Base-by-base conservation (phyloP, 64 coral and sea anemone species). In the Pocillopora damicornis region DNA sequence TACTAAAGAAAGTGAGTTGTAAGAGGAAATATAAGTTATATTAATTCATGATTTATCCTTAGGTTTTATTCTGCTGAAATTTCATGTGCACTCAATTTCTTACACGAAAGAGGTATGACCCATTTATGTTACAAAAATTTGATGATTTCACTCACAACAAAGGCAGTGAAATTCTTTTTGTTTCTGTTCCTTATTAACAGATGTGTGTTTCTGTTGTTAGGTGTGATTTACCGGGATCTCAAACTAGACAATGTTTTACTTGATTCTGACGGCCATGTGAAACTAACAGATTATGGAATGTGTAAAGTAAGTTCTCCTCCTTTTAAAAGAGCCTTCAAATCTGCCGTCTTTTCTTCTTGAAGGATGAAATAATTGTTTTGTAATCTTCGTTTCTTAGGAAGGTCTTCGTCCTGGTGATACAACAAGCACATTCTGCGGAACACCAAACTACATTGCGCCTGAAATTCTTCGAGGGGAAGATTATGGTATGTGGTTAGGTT, bases 31-130 rank as follows among this genome's bases (percentile, higher is more conserved):
- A 51, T 51, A 4, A 51, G 42, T 2, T 63, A 63, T 15, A 22
- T 82, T 20, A 74, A 74, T 59, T 23, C 58, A 51, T 0, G 56
- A 17, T 18, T 78, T 18, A 25, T 61, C 85, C 92, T 42, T 64
- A 99, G 97, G 84, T 99, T 99, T 92, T 99, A 99, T 86, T 95
- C 97, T 58, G 97, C 97, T 45, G 97, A 99, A 91, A 99, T 99
- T 73, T 95, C 90, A 16, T 99, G 97, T 75, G 97, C 97, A 67
- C 82, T 99, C 13, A 99, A 99, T 63, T 99, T 93, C 35, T 86
- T 99, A 37, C 97, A 99, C 57, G 97, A 99, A 93, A 90, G 86
- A 89, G 97, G 97, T 95, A 90, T 30, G 79, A 11, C 22, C 67
- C 12, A 11, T 23, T 25, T 11, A 71, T 11, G 25, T 23, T 71